phyloP scores from a whole-genome alignment of 2,797 vertebrate genomes.

The Pristis pectinata region DNA sequence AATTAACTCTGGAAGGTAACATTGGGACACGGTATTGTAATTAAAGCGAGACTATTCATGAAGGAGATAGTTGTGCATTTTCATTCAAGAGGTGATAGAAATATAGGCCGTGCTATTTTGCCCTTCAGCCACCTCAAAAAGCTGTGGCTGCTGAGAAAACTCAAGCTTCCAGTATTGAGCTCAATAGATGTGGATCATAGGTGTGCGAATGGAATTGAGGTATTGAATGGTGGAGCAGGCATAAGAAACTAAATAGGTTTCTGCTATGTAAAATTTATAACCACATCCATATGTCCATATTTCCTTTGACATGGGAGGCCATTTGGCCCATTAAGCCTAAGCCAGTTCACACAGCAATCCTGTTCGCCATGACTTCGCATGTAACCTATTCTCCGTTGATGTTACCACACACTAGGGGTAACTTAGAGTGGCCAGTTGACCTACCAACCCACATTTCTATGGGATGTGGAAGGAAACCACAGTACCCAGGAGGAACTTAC shows the following conservation, averaged over 20 bases:
- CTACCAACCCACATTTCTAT: too few species aligned
- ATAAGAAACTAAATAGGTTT: neutral
- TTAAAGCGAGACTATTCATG: neutral
- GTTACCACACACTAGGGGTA: too few species aligned
- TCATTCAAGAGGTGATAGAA: neutral
- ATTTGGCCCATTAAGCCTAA: too few species aligned
- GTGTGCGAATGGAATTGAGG: neutral
- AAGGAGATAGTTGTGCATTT: neutral
- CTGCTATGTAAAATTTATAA: too few species aligned
- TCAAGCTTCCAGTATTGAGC: neutral
- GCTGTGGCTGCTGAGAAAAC: neutral
- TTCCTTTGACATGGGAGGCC: too few species aligned
- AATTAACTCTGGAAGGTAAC: neutral
- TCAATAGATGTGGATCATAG: neutral
- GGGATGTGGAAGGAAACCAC: too few species aligned
- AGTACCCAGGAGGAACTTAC: too few species aligned
- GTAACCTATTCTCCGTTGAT: too few species aligned
- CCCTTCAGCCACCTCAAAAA: neutral
- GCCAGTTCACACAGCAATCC: neutral
- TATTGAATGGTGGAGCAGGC: neutral
- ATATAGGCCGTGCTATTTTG: neutral
- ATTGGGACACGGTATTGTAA: neutral
- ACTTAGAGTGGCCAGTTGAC: too few species aligned
- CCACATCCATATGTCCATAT: too few species aligned
- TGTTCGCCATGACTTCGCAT: neutral